A percentile compares a stretch with the other conserved stretches of the same genome.
Conservation (phyloP, 2,888 invertebrate species). For the Liopterus haemorrhoidalis region DNA sequence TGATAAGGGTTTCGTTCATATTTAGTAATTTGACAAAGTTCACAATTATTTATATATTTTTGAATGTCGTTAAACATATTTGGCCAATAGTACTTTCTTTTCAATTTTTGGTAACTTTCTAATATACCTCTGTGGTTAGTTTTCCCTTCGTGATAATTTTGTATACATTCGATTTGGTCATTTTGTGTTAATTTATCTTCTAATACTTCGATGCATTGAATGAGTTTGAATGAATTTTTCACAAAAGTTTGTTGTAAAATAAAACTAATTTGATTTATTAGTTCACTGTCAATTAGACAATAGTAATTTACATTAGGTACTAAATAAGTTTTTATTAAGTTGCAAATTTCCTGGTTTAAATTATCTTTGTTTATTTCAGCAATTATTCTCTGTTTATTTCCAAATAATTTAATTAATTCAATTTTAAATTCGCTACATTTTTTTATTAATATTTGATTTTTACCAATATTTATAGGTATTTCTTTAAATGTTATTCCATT, state of each 20-base stretch:
- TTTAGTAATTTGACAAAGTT: conserved; percentile 1
- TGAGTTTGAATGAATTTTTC: too few species aligned
- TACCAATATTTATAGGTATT: background rate
- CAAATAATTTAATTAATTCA: background rate
- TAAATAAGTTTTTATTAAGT: background rate
- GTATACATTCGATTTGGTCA: too few species aligned
- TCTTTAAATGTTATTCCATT: background rate
- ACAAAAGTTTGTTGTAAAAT: too few species aligned
- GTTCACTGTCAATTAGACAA: too few species aligned
- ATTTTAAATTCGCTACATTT: background rate
- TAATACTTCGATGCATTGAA: too few species aligned
- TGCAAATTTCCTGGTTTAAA: too few species aligned
- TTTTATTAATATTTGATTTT: conserved; percentile 5
- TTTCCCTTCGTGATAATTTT: background rate
- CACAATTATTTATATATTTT: background rate
- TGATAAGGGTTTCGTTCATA: conserved; percentile 4
- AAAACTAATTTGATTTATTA: too few species aligned
- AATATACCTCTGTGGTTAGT: background rate
- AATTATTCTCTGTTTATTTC: conserved; percentile 1
- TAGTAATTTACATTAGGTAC: background rate
- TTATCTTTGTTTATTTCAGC: background rate
- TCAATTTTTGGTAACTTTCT: conserved; percentile 6
- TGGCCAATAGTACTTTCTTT: conserved; percentile 9
- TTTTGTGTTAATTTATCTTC: too few species aligned
- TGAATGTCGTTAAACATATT: background rate